Evolutionary conservation across 2,113 vertebrate species (phyloP).

Genomic region (Clinocottus analis): DNA sequence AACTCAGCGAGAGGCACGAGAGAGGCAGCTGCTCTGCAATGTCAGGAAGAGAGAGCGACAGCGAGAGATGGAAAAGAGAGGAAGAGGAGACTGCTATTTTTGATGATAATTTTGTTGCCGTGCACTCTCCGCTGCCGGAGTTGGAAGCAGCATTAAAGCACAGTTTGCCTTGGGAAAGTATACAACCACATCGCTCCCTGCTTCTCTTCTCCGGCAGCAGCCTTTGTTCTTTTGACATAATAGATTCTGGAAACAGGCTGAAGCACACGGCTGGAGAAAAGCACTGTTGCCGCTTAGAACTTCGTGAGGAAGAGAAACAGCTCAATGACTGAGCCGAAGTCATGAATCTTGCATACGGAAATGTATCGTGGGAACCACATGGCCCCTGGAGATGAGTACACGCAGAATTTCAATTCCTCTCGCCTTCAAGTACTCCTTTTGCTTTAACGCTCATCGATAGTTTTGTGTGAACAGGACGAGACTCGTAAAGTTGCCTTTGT

Average conservation of each 20-base stretch:
- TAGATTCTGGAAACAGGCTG: slow-evolving; percentile 39
- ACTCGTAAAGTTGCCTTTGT: neutral
- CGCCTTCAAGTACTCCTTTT: slow-evolving; percentile 2
- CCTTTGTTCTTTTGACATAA: slow-evolving; percentile 63
- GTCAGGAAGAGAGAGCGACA: slow-evolving; percentile 34
- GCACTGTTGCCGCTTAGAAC: slow-evolving; percentile 68
- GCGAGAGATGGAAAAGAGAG: slow-evolving; percentile 45
- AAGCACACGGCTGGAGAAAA: slow-evolving; percentile 52
- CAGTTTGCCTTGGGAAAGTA: slow-evolving; percentile 68
- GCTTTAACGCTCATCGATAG: slow-evolving; percentile 18
- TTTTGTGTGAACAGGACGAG: slow-evolving; percentile 31
- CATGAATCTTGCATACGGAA: slow-evolving; percentile 61
- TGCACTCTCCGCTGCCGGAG: slow-evolving; percentile 55
- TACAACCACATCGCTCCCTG: slow-evolving; percentile 41
- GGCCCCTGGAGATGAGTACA: slow-evolving; percentile 40
- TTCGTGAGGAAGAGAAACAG: slow-evolving; percentile 45
- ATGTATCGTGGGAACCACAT: slow-evolving; percentile 55
- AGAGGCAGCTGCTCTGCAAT: neutral
- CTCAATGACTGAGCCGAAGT: slow-evolving; percentile 45
- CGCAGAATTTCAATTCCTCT: slow-evolving; percentile 44
- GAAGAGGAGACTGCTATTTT: slow-evolving; percentile 67
- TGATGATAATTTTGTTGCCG: slow-evolving; percentile 67
- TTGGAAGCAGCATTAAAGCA: slow-evolving; percentile 65
- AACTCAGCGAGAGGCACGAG: slow-evolving; percentile 56
- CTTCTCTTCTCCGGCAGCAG: slow-evolving; percentile 48